Evolutionary conservation across 2,888 invertebrate species (phyloP).

Genomic region (Lysandra coridon): DNA sequence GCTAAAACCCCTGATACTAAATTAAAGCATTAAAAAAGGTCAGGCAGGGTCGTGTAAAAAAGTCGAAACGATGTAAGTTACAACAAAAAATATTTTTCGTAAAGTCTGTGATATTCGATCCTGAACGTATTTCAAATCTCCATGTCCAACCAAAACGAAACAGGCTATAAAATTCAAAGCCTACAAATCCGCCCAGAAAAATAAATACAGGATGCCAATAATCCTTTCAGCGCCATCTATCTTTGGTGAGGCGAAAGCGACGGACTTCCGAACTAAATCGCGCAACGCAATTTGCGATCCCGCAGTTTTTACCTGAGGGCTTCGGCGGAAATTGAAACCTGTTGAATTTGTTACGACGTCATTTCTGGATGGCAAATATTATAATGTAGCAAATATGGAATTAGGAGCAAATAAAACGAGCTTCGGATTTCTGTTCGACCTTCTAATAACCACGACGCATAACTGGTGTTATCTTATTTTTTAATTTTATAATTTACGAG

Average conservation of each 20-base stretch:
- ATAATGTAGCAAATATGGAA: conserved; percentile 3
- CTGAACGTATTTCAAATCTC: background rate
- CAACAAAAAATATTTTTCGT: background rate
- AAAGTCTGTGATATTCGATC: background rate
- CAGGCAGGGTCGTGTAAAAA: too few species aligned
- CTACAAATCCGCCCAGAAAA: background rate
- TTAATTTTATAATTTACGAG: background rate
- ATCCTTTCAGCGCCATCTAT: conserved; percentile 28
- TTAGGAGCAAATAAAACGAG: background rate
- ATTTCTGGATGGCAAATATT: conserved; percentile 4
- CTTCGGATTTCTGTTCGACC: background rate
- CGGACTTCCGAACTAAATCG: conserved; percentile 23
- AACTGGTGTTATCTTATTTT: background rate
- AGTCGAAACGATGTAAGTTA: background rate
- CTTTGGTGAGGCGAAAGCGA: background rate
- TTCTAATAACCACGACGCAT: too few species aligned
- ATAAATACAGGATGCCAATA: background rate
- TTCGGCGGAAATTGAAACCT: background rate
- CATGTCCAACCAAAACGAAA: background rate
- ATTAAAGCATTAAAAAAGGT: background rate
- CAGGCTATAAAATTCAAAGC: background rate
- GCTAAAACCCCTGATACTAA: too few species aligned
- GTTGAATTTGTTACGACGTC: conserved; percentile 18
- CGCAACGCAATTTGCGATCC: conserved; percentile 9
- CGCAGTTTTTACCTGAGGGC: conserved; percentile 24